Evolutionary conservation across 53 echinoderm and acorn worm genomes (phyloP), one percentile per base, ranked within the genome.

Genomic region (Patiria pectinifera): DNA sequence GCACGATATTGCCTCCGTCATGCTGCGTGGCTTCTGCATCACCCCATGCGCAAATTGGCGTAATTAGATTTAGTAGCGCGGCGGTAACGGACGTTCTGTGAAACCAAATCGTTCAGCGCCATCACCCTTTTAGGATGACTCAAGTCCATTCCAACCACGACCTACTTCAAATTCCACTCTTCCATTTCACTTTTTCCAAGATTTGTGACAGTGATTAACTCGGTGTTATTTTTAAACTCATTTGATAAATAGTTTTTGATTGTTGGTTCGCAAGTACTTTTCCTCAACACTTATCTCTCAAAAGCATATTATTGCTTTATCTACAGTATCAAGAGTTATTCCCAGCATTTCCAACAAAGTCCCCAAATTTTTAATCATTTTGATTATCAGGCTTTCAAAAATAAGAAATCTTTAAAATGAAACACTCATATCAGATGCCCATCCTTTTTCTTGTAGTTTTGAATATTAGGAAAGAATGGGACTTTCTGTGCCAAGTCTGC

Each of bases 51-150:
- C 88, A 78, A 77, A 78, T 76, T 62, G 88, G 62, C 61, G 59
- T 88, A 88, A 88, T 88, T 78, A 88, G 77, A 88, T 78, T 88
- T 61, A 9, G 8, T 10, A 10, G 78, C 26, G 43, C 26, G n/a
- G 86, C 60, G 19, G 4, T 48, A 21, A 25, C 15, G 19, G 48
- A 23, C 21, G 60, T 86, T 71, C 18, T 75, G 26, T 86, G 72
- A 86, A 70, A 85, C 85, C 46, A 11, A 18, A 71, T 85, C 48
- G 21, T 85, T 3, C 25, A 49, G 59, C 12, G 45, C 63, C 87
- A 44, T 88, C 88, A 88, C 71, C 61, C 78, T 19, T 19, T 59
- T 23, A 18, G 12, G 66, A 53, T 82, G 82, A 82, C 82, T 82
- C 82, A 82, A 58, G 44, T 59, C 24, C 46, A 22, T n/a, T 59